These are phyloP conservation scores for Tipula lateralis DNA, from an alignment of 2,888 invertebrate species.

Conservation along the genomic window DNA sequence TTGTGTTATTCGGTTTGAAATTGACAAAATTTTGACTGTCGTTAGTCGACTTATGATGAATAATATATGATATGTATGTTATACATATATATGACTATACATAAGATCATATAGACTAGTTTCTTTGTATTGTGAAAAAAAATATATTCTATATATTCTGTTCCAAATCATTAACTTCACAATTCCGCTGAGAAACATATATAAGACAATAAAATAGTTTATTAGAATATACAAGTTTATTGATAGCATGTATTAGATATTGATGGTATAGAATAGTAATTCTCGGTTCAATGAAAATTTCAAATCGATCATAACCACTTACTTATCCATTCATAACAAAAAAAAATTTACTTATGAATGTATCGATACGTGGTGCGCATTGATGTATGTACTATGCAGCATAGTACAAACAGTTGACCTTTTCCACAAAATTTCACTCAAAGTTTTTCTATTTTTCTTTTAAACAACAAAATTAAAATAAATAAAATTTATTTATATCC, in stretches of 20 bases:
- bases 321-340: neutral
- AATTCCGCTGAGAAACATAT: neutral
- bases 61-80: neutral
- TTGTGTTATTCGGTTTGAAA: neutral
- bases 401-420: neutral
- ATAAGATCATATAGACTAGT: neutral
- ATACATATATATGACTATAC: neutral
- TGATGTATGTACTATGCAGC: neutral
- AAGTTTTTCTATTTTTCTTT: constrained; percentile 24
- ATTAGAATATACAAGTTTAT: constrained; percentile 14
- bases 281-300: constrained; percentile 8
- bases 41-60: neutral
- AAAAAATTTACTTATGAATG: neutral
- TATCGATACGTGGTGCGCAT: neutral
- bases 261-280: neutral
- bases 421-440: constrained; percentile 6
- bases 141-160: neutral
- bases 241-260: neutral
- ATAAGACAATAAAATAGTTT: neutral
- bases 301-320: constrained; percentile 14
- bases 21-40: constrained; percentile 15
- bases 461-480: constrained; percentile 11
- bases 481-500: constrained; percentile 5
- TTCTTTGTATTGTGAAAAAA: neutral
- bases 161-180: constrained; percentile 6